phyloP scores from a whole-genome alignment of 2,888 invertebrate species.

The Rhyacophila evoluta region DNA sequence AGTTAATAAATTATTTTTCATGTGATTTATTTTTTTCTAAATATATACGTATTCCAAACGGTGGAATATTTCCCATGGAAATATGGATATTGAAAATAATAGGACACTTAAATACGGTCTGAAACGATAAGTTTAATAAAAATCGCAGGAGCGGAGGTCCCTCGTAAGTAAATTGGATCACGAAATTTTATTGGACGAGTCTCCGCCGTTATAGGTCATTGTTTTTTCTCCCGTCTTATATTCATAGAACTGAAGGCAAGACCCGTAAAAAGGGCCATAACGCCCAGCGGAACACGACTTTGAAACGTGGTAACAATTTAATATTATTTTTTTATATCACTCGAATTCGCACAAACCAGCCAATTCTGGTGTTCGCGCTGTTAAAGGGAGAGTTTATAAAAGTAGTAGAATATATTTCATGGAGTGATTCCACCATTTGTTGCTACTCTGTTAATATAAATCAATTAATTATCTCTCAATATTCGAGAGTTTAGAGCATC shows the following conservation, averaged over 20 bases:
- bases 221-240: slow-evolving; percentile 47
- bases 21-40: too few species aligned
- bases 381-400: not conserved
- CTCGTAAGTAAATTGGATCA: slow-evolving; percentile 52
- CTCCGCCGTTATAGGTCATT: slow-evolving; percentile 48
- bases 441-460: too few species aligned
- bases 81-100: slow-evolving; percentile 11
- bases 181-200: slow-evolving; percentile 50
- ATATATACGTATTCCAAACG: too few species aligned
- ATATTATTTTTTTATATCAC: slow-evolving; percentile 45
- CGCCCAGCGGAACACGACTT: slow-evolving; percentile 48
- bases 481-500: too few species aligned
- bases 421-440: too few species aligned
- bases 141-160: slow-evolving; percentile 9
- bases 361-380: not conserved
- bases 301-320: slow-evolving; percentile 33
- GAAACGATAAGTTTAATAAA: not conserved
- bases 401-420: not conserved
- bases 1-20: too few species aligned
- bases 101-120: not conserved
- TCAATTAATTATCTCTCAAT: too few species aligned
- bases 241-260: slow-evolving; percentile 38
- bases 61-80: too few species aligned
- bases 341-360: slow-evolving; percentile 31
- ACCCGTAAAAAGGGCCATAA: slow-evolving; percentile 48